Base-by-base conservation (phyloP, 2,113 vertebrate species). In the Limanda limanda region DNA sequence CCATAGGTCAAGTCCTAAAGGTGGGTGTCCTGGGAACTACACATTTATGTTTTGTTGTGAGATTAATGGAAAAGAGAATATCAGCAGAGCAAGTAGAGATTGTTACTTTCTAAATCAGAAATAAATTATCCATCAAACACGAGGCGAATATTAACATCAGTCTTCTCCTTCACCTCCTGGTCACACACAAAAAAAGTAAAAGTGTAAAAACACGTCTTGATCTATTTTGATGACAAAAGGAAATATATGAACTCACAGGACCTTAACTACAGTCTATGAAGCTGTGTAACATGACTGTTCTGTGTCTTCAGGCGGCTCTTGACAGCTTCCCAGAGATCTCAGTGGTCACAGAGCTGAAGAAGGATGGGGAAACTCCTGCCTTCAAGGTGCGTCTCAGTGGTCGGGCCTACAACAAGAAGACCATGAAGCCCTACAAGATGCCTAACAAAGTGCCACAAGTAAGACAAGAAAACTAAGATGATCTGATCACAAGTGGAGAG, bases 321-420 rank as follows among this genome's bases (percentile, higher is more conserved):
- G 98, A 99, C 95, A 97, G 94, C 90, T 99, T 97, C 65, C 97
- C 98, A 83, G 97, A 99, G 93, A 93, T 99, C 79, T 96, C 97
- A 13, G 93, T 97, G 87, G 95, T 97, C 79, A 96, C 95, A 18
- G 96, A 92, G 82, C 94, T 91, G 93, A 97, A 95, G 86, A 98
- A 97, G 82, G 96, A 94, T 55, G 96, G 96, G 58, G 96, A 96
- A 86, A 91, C 89, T 0, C 83, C 96, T 27, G 86, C 96, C 82
- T 97, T 96, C 70, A 99, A 97, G 94, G 96, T 99, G 86, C 96
- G 96, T 88, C 96, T 98, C 91, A 97, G 97, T 76, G 98, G 98
- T 25, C 97, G 95, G 92, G 89, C 95, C 78, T 99, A 99, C 91
- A 98, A 98, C 93, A 97, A 95, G 91, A 99, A 98, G 92, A 98